Conservation (phyloP, 2,113 vertebrate genomes). For the Peromyscus californicus region DNA sequence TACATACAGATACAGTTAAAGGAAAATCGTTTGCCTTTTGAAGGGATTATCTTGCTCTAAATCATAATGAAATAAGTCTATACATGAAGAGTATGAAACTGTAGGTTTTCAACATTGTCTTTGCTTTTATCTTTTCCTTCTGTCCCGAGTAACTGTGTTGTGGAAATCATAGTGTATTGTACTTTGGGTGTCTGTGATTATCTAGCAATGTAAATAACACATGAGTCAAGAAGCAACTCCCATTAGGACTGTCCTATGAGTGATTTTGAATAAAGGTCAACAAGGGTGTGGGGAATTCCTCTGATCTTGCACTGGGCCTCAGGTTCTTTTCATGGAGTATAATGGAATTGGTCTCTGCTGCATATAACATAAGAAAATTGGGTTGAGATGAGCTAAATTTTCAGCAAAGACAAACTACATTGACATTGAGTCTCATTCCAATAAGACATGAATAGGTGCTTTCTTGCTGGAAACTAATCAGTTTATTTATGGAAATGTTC, state of each 20-base stretch:
- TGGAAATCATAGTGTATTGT: background rate
- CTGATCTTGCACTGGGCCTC: background rate
- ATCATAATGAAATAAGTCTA: conserved; percentile 53
- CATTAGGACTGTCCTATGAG: background rate
- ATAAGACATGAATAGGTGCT: background rate
- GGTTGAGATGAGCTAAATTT: background rate
- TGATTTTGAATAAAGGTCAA: background rate
- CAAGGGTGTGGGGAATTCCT: background rate
- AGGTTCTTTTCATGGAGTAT: background rate
- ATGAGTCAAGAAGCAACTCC: background rate
- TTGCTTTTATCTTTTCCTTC: background rate
- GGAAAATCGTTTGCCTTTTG: conserved; percentile 19
- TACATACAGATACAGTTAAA: background rate
- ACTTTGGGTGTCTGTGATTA: background rate
- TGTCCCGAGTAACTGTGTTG: background rate
- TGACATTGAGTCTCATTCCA: background rate
- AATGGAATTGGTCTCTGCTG: background rate
- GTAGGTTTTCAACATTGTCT: background rate
- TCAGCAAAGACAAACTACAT: background rate
- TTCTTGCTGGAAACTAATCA: background rate
- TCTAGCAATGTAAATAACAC: background rate
- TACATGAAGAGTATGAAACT: background rate
- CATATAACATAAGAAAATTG: background rate
- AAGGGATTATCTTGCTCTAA: conserved; percentile 62
- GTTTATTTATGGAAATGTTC: no score